Base-by-base conservation (phyloP, 2,113 vertebrate species). In the Tapirus terrestris region DNA sequence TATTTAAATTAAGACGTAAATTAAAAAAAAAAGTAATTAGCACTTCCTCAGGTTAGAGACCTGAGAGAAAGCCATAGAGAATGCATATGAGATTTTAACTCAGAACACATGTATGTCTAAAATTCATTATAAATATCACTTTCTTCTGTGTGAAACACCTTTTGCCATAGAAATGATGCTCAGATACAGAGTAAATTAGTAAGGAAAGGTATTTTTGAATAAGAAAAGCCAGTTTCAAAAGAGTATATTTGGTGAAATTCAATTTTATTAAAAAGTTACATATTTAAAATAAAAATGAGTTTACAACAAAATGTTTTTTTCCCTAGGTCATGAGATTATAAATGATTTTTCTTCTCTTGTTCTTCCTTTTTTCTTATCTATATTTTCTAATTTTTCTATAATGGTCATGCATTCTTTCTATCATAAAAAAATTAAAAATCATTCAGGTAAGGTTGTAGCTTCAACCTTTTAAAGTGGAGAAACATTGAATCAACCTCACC, bases 301-400 rank as follows among this genome's bases (percentile, higher is more conserved):
- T 93, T 80, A 87, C 1, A 95, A 79, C 18, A 89, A 39, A 63
- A 81, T 8, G 3, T 33, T 76, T 91, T 72, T 29, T 73, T 48
- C 29, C 48, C 6, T 60, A 65, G 43, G 48, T 60, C 25, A 81
- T 39, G 29, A 39, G n/a, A 88, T 81, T 60, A 58, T 8, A 48
- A 70, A 31, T 65, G 53, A 70, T 61, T 80, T 75, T 80, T 61
- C 17, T 85, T 81, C 13, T 67, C 23, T 60, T 56, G 31, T 67
- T 67, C 58, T 45, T 76, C 58, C 58, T 45, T 48, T 72, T 75
- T 51, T 36, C 17, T 79, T 43, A 75, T 60, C 9, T 45, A 3
- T 72, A 80, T 91, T 88, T 92, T 96, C 48, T 91, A 61, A 45
- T 83, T 77, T 94, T 95, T 79, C 43, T 58, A 39, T 84, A 58